phyloP scores from a whole-genome alignment of 2,888 invertebrate genomes.

The Parnassius apollo region DNA sequence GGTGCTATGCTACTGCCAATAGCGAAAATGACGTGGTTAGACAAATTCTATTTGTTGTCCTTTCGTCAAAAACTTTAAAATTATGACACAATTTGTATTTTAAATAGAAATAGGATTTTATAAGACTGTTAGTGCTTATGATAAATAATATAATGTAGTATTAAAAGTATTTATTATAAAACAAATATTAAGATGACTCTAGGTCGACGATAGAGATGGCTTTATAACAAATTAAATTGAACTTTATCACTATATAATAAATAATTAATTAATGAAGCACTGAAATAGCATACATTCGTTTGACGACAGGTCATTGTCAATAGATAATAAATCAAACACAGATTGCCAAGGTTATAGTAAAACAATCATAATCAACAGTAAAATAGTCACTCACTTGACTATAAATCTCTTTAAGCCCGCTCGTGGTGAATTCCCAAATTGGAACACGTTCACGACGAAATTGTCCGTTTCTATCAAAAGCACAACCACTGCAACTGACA shows the following conservation, averaged over 20 bases:
- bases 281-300: too few species aligned
- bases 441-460: slow-evolving; percentile 76
- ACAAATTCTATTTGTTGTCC: slow-evolving; percentile 29
- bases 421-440: slow-evolving; percentile 79
- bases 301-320: too few species aligned
- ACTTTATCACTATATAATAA: too few species aligned
- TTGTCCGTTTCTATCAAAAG: slow-evolving; percentile 74
- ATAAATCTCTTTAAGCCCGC: slow-evolving; percentile 79
- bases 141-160: too few species aligned
- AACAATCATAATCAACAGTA: slow-evolving; percentile 1
- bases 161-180: too few species aligned
- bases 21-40: slow-evolving; percentile 35
- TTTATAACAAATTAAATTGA: too few species aligned
- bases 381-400: slow-evolving; percentile 66
- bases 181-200: too few species aligned
- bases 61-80: background rate
- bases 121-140: background rate
- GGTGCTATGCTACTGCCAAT: slow-evolving; percentile 19
- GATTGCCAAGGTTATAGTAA: too few species aligned
- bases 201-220: too few species aligned
- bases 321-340: too few species aligned
- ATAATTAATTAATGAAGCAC: too few species aligned
- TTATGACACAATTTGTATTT: too few species aligned
- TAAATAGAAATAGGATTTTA: slow-evolving; percentile 1
- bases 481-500: slow-evolving; percentile 76